Conservation (phyloP, 2,113 vertebrate genomes). For the Leucopternis melanops region DNA sequence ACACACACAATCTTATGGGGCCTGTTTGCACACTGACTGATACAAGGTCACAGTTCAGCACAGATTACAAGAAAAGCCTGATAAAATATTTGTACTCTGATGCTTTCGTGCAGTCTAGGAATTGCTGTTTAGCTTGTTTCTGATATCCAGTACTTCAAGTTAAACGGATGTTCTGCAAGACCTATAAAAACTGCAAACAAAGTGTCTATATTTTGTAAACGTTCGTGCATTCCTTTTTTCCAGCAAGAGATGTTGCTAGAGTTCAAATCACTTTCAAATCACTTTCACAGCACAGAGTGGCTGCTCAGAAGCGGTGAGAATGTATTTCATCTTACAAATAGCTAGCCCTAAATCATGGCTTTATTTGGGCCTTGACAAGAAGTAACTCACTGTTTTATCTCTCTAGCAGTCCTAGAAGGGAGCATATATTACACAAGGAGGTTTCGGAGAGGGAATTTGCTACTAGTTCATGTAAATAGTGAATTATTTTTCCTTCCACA, state of each 20-base stretch:
- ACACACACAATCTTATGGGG: background rate
- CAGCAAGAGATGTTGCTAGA: background rate
- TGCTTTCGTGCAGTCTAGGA: background rate
- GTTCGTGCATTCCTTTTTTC: background rate
- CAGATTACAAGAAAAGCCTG: background rate
- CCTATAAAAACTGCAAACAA: background rate
- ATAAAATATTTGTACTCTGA: background rate
- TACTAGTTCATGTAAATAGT: background rate
- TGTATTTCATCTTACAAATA: constrained; percentile 5
- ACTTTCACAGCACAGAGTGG: background rate
- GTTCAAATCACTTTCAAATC: constrained; percentile 10
- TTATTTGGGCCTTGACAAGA: background rate
- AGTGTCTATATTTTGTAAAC: background rate
- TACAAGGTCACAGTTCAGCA: background rate
- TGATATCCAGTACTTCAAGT: background rate
- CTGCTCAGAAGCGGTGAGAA: constrained; percentile 8
- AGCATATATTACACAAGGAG: background rate
- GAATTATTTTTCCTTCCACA: background rate
- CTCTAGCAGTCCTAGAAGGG: background rate
- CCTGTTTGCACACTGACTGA: background rate
- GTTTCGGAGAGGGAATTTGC: background rate
- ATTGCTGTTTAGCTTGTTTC: background rate
- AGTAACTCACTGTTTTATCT: background rate
- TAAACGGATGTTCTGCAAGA: background rate
- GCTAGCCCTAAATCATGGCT: constrained; percentile 1